phyloP scores from a whole-genome alignment of 2,888 invertebrate species.

The Meloe dianella region DNA sequence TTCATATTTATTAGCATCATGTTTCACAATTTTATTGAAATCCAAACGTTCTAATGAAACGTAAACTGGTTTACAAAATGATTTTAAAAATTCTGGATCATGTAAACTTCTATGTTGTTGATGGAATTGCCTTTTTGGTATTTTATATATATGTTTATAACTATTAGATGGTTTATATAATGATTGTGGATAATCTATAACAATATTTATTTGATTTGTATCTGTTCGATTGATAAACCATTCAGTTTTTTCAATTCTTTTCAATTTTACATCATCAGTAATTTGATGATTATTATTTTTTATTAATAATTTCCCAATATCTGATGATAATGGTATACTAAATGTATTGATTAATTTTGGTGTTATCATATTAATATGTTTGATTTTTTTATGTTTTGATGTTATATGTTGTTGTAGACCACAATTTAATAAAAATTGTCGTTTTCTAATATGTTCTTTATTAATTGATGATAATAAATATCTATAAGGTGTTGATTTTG shows the following conservation, averaged over 20 bases:
- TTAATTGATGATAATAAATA: background rate
- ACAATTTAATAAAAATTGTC: background rate
- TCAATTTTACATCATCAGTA: slow-evolving; percentile 39
- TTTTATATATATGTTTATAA: slow-evolving; percentile 35
- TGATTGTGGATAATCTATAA: slow-evolving; percentile 24
- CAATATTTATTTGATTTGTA: slow-evolving; percentile 19
- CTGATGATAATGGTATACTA: slow-evolving; percentile 51
- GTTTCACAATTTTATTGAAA: slow-evolving; percentile 18
- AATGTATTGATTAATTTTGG: background rate
- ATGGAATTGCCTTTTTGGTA: slow-evolving; percentile 42
- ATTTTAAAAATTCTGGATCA: slow-evolving; percentile 30
- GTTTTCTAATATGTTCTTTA: background rate
- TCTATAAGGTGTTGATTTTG: background rate
- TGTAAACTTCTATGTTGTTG: slow-evolving; percentile 32
- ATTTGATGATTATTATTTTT: slow-evolving; percentile 40
- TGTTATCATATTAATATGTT: background rate
- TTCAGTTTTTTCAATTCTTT: slow-evolving; percentile 46
- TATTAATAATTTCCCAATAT: slow-evolving; percentile 46
- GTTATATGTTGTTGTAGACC: background rate
- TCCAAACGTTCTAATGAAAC: slow-evolving; percentile 31
- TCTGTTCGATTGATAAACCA: slow-evolving; percentile 44
- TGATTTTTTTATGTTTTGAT: background rate
- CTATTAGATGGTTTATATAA: slow-evolving; percentile 10
- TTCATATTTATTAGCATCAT: background rate
- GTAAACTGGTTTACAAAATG: slow-evolving; percentile 31